Base-by-base conservation (phyloP, 2,113 vertebrate genomes). In the Chloropsis hardwickii region DNA sequence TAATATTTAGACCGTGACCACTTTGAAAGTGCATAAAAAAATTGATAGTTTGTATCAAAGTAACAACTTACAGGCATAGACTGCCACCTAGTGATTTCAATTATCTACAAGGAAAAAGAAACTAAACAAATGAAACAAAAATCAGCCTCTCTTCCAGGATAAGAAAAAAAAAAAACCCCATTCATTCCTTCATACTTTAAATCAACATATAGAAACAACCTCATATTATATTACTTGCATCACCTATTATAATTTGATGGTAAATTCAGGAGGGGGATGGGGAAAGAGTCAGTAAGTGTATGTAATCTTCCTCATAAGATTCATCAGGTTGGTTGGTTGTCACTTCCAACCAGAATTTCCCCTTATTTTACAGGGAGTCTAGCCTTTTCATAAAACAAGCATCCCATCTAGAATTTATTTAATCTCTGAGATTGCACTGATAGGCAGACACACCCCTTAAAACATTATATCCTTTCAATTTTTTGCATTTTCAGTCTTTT, bases 51-150 rank as follows among this genome's bases (percentile, higher is more conserved):
- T 37, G 24, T n/a, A 37, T 9, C 15, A 53, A 44, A 91, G 33
- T 16, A 76, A 19, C 7, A 62, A 74, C 28, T 88, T 66, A 24
- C 7, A 92, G 60, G 48, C 47, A 86, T 3, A 92, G 82, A 86
- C 96, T 98, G 97, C 98, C 98, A 97, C 64, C 98, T 98, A 97
- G 95, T 60, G 98, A 79, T 56, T 16, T 33, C 44, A 21, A n/a
- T 17, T 73, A 79, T 51, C 16, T 28, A 58, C 3, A 3, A 16
- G 2, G 8, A 12, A 33, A 37, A 45, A 64, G 29, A 67, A 69
- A 67, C 4, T 5, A 33, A 27, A 31, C 6, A 40, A 39, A 44
- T 4, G 2, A 16, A 54, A 33, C 5, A 45, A 40, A 20, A 28
- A 10, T 33, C 44, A 50, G 50, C 3, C 4, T 45, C 56, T 56